phyloP scores from a whole-genome alignment of 2,113 vertebrate species.

The Halichoeres trimaculatus region DNA sequence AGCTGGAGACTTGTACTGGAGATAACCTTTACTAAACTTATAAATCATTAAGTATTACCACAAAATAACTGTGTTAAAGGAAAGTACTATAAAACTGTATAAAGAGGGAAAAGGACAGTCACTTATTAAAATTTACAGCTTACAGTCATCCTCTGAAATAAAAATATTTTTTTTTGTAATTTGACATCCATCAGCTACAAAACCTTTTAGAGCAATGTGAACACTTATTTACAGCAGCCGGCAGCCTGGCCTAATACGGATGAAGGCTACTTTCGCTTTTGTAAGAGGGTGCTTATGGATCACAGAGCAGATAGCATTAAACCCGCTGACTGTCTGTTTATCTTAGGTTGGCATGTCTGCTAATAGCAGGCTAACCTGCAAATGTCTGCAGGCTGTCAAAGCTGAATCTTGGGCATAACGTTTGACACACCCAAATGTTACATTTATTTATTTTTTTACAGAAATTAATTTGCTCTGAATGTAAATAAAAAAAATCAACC shows the following conservation, averaged over 20 bases:
- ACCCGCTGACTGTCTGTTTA: not conserved
- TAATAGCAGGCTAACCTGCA: conserved; percentile 9
- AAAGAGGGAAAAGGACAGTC: no score
- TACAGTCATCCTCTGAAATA: no score
- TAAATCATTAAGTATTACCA: no score
- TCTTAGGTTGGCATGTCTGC: conserved; percentile 55
- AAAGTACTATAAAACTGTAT: no score
- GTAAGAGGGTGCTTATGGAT: conserved; percentile 18
- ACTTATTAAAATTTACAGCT: no score
- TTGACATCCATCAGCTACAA: no score
- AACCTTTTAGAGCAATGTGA: no score
- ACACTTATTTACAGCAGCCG: conserved; percentile 25
- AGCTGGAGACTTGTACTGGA: no score
- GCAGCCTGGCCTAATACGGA: conserved; percentile 39
- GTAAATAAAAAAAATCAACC: conserved; percentile 26
- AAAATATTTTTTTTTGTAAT: no score
- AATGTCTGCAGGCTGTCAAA: conserved; percentile 4
- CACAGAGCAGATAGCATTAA: conserved; percentile 29
- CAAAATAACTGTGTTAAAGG: no score
- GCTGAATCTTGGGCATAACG: conserved; percentile 4
- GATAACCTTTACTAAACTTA: no score
- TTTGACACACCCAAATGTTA: conserved; percentile 9
- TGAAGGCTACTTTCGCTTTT: conserved; percentile 53
- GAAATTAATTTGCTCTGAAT: not conserved
- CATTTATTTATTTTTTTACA: not conserved